Evolutionary conservation across 64 coral and sea anemone genomes (phyloP), one percentile per base, ranked within the genome.

Genomic region (Cladopsammia gracilis): DNA sequence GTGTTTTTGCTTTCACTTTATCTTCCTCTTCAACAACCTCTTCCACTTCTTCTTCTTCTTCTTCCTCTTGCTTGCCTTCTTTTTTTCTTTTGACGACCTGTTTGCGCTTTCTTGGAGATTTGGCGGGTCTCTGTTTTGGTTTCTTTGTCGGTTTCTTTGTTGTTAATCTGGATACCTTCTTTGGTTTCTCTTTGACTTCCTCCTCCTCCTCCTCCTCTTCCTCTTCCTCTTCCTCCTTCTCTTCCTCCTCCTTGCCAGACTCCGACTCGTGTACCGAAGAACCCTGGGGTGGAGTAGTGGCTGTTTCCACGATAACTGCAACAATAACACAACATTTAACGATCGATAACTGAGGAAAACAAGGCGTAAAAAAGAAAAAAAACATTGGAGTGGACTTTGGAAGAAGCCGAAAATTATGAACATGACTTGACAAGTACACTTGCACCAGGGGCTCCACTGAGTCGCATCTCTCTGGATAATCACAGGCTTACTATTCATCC

Each of bases 21-120:
- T 91, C 25, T 4, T 46, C 65, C 13, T 73, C 65, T 14, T 20
- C 68, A 19, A 12, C 23, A 15, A 42, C 51, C 4, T 61, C 24
- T 34, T 67, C 43, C 10, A 5, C 66, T 3, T 51, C 23, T 7
- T 62, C 13, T 4, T 89, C 73, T 26, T 50, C 54, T 9, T 4
- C 6, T 48, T 74, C 19, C 13, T 15, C 70, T 64, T 79, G 12
- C 58, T 82, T 43, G 15, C 3, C 66, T 71, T 42, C 53, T 54
- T 64, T 4, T 14, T 44, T 90, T 70, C 7, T 15, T 81, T 81
- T 77, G 18, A 6, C 22, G 77, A 2, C 57, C 77, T 80, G 58
- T 80, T 62, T 72, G 0, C 51, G 70, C 51, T 53, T 74, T 34
- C 19, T 71, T 43, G 77, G 56, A 43, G 77, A 80, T 20, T 80